phyloP scores from a whole-genome alignment of 2,797 vertebrate species.

The Psittacula echo region DNA sequence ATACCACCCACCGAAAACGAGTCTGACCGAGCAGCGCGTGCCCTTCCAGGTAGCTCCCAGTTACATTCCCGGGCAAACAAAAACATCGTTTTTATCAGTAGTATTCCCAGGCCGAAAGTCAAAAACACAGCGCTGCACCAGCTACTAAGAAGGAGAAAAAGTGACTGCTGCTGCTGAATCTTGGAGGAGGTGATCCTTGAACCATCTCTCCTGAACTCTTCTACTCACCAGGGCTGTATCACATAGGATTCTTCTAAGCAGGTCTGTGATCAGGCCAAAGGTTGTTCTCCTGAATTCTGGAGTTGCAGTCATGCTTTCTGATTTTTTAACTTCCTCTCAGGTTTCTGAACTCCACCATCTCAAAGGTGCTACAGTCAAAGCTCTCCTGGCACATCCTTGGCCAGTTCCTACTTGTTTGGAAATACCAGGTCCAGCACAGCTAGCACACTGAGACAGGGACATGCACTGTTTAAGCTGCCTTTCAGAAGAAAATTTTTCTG shows the following conservation, averaged over 20 bases:
- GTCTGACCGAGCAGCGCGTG: too few species aligned
- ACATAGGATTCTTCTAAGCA: neutral
- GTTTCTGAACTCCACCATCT: neutral
- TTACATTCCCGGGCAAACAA: too few species aligned
- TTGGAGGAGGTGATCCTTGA: neutral
- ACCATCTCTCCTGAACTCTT: neutral
- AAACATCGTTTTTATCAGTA: too few species aligned
- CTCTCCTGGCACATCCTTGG: neutral
- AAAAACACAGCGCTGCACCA: too few species aligned
- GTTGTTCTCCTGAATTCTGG: neutral
- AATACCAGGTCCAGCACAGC: neutral
- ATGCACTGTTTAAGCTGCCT: neutral
- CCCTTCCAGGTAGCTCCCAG: too few species aligned
- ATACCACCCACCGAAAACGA: too few species aligned
- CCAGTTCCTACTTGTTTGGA: neutral
- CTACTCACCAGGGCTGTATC: neutral
- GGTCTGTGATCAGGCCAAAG: neutral
- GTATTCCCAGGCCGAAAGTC: too few species aligned
- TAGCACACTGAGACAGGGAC: neutral
- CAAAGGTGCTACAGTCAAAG: neutral
- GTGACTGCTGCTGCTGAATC: too few species aligned
- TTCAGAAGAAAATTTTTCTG: neutral
- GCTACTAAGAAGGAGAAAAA: too few species aligned
- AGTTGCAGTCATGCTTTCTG: neutral
- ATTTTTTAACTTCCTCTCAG: neutral